These are phyloP conservation scores for Rostratula benghalensis DNA, from an alignment of 2,113 vertebrate genomes.

Conservation along the genomic window DNA sequence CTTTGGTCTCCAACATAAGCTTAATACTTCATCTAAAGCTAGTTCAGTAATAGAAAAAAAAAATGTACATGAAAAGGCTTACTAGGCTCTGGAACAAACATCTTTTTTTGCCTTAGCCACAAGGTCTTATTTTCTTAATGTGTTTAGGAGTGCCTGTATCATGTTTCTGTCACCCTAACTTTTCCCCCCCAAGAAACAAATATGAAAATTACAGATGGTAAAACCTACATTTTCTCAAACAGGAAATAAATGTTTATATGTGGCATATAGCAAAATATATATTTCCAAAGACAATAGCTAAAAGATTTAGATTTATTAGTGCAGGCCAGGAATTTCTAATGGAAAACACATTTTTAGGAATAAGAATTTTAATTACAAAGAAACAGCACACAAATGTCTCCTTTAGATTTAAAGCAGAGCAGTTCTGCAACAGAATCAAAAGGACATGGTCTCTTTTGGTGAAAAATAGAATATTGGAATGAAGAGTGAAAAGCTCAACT, in stretches of 20 bases:
- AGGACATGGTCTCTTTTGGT: neutral
- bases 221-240: neutral
- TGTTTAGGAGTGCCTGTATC: conserved; percentile 15
- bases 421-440: neutral
- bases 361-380: conserved; percentile 47
- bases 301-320: conserved; percentile 12
- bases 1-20: neutral
- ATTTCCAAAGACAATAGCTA: conserved; percentile 43
- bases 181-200: neutral
- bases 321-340: conserved; percentile 17
- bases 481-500: neutral
- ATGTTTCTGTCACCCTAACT: conserved; percentile 18
- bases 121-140: neutral
- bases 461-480: neutral
- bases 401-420: conserved; percentile 41
- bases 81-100: neutral
- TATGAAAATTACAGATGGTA: conserved; percentile 23
- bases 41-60: neutral
- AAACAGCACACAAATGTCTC: neutral
- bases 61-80: neutral
- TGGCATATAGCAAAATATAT: neutral
- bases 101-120: neutral
- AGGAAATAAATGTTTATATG: conserved; percentile 53
- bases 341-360: conserved; percentile 30
- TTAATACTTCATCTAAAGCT: neutral